Evolutionary conservation across 1,140 invertebrate species (phyloP), one percentile per base, ranked within the genome.

Genomic region (Lycorma delicatula): DNA sequence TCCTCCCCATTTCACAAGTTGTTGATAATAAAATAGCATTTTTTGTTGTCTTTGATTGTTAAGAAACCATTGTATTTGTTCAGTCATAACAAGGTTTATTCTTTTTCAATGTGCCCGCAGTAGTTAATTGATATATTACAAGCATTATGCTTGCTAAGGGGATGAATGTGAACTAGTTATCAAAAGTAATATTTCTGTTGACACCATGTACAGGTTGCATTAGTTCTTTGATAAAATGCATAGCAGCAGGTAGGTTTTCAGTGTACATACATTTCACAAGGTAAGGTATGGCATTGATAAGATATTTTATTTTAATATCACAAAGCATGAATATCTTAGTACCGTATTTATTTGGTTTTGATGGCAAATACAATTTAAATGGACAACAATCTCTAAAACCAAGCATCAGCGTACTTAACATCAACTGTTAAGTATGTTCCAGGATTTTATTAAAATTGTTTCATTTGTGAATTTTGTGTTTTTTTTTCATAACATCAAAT

Each of bases 361-460:
- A 69, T 66, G 74, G 72, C 48, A 77, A 75, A 58, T 75, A 76
- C 59, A 72, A 68, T 26, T 65, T 59, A 54, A 75, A 72, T 31
- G 54, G 54, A 58, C 71, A 73, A 12, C 65, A 26, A 12, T 70
- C 74, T 36, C 71, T 46, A 66, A 75, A 75, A 22, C 61, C 52
- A 0, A 74, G 31, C 11, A 74, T n/a, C n/a, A n/a, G n/a, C n/a
- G n/a, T n/a, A 60, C 23, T 67, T 63, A 59, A 73, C 70, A 60
- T 73, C 70, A 41, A 72, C 63, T 22, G 62, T 66, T 1, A 63
- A 54, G 47, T 63, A 64, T 38, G 54, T 23, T 20, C 67, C 60
- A 6, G 65, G 58, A 12, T 44, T 58, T 57, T 68, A 70, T n/a
- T n/a, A n/a, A n/a, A n/a, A n/a, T n/a, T n/a, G n/a, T n/a, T n/a